Conservation (phyloP, 2,888 invertebrate genomes). For the Sinopyrophorus schimmeli region DNA sequence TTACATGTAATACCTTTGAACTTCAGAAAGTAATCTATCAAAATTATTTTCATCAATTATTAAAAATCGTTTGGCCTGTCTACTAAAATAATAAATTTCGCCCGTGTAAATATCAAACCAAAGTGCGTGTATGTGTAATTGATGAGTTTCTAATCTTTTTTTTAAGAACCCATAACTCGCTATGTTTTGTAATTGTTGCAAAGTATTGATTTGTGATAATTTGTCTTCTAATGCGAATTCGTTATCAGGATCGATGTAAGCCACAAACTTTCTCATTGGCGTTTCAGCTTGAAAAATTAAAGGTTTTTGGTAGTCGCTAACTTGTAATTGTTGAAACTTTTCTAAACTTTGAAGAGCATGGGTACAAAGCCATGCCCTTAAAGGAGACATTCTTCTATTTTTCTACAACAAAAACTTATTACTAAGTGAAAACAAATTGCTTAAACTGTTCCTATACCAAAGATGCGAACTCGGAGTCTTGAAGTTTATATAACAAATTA, state of each 20-base stretch:
- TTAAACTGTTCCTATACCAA: constrained; percentile 54
- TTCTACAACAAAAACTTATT: constrained; percentile 55
- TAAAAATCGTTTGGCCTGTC: constrained; percentile 81
- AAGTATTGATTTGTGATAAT: constrained; percentile 90
- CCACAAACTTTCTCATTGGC: constrained; percentile 84
- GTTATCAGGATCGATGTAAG: constrained; percentile 92
- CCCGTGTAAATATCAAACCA: constrained; percentile 99
- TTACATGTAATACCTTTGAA: constrained; percentile 77
- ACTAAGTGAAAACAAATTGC: constrained; percentile 24
- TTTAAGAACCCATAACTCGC: constrained; percentile 91
- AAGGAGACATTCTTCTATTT: constrained; percentile 80
- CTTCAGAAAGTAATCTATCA: constrained; percentile 73
- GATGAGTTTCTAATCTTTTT: constrained; percentile 75
- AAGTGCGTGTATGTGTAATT: constrained; percentile 88
- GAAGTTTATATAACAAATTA: constrained; percentile 84
- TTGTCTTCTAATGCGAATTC: constrained; percentile 89
- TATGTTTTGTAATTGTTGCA: constrained; percentile 90
- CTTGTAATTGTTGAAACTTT: constrained; percentile 76
- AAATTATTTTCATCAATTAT: constrained; percentile 83
- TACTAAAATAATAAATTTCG: constrained; percentile 92
- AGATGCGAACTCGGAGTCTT: constrained; percentile 76
- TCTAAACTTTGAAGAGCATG: constrained; percentile 81
- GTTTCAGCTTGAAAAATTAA: constrained; percentile 86
- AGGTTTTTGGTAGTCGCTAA: constrained; percentile 67
- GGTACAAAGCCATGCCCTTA: constrained; percentile 89